These are phyloP conservation scores for Oreortyx pictus DNA, from an alignment of 2,797 vertebrate genomes.

Conservation along the genomic window DNA sequence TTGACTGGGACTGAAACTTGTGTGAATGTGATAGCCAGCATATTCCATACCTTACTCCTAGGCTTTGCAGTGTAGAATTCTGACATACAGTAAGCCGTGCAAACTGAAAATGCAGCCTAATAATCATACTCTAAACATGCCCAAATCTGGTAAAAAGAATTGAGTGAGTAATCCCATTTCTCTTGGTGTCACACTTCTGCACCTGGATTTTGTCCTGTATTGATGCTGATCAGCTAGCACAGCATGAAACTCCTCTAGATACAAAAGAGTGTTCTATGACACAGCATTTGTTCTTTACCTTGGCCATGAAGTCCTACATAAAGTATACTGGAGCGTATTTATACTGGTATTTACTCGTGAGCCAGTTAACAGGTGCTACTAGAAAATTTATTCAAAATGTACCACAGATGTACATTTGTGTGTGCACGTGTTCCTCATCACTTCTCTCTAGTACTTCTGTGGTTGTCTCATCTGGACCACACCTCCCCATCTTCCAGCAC, in stretches of 20 bases:
- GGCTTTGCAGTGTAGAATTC: rapidly evolving
- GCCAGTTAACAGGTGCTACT: background rate
- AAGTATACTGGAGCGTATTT: background rate
- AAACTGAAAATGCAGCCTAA: background rate
- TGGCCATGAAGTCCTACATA: background rate
- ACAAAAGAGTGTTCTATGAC: background rate
- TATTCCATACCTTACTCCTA: background rate
- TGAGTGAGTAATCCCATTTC: background rate
- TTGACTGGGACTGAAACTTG: background rate
- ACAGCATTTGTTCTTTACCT: background rate
- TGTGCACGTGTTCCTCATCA: rapidly evolving
- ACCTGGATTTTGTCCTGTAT: background rate
- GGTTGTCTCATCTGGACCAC: background rate
- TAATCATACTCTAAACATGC: background rate
- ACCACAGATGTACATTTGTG: background rate
- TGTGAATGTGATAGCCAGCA: background rate
- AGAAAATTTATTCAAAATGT: background rate
- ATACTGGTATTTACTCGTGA: background rate
- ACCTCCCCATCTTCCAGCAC: rapidly evolving
- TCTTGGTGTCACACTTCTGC: background rate
- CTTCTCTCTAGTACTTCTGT: background rate
- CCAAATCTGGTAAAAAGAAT: background rate
- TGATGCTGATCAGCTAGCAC: background rate
- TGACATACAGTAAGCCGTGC: background rate
- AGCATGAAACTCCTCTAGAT: background rate